Conservation (phyloP, 2,113 vertebrate genomes). For the Dicrurus megarhynchus region DNA sequence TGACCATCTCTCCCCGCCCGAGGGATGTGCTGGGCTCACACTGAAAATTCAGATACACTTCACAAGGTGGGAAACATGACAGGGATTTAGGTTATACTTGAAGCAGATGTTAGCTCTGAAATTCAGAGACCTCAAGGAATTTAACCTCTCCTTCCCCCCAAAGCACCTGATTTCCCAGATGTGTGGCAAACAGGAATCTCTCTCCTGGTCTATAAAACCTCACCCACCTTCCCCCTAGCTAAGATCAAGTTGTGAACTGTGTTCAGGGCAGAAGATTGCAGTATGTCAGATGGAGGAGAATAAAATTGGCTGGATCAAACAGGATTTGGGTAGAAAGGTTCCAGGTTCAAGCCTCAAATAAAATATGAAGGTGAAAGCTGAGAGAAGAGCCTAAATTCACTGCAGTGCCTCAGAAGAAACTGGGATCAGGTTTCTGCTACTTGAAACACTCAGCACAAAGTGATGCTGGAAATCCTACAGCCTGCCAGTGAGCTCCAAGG, state of each 20-base stretch:
- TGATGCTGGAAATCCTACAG: background rate
- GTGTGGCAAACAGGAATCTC: background rate
- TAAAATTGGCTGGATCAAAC: background rate
- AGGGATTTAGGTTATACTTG: background rate
- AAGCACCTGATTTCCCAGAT: background rate
- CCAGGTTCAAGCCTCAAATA: background rate
- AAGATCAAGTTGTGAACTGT: background rate
- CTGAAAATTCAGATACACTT: background rate
- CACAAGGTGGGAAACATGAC: background rate
- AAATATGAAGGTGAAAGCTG: background rate
- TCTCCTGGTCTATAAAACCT: background rate
- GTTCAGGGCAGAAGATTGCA: background rate
- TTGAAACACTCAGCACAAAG: background rate
- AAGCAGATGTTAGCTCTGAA: background rate
- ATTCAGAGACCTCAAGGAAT: background rate
- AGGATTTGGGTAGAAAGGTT: background rate
- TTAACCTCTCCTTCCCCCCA: background rate
- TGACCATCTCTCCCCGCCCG: background rate
- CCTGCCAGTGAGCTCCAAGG: rapidly evolving
- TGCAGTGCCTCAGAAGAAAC: background rate
- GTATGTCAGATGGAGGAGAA: background rate
- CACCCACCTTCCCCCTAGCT: background rate
- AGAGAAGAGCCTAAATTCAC: background rate
- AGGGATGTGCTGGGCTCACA: background rate
- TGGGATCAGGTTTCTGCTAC: background rate